phyloP scores from a whole-genome alignment of 2,797 vertebrate genomes.

The Hippoglossus hippoglossus region DNA sequence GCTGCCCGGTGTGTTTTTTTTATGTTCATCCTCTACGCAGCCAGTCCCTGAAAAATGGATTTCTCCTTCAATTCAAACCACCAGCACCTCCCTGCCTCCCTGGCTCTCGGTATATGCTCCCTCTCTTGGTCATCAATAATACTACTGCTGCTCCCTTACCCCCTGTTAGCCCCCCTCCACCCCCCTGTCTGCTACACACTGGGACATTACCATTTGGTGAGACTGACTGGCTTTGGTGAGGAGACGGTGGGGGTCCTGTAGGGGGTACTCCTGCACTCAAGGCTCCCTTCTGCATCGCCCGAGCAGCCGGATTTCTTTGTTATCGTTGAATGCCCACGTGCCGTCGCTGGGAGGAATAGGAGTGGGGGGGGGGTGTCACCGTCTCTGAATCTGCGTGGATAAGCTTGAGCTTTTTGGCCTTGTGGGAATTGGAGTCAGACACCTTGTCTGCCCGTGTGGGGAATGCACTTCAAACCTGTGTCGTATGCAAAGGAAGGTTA shows the following conservation, averaged over 20 bases:
- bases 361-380: constrained; percentile 6
- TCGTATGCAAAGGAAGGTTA: constrained; percentile 18
- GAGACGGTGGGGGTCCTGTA: constrained; percentile 75
- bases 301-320: constrained; percentile 65
- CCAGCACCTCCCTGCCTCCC: constrained; percentile 1
- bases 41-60: constrained; percentile 8
- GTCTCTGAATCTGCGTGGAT: constrained; percentile 34
- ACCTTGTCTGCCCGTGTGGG: neutral
- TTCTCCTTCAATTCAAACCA: constrained; percentile 6
- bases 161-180: constrained; percentile 57
- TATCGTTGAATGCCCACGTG: constrained; percentile 62
- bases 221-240: constrained; percentile 78
- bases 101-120: constrained; percentile 48
- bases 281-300: constrained; percentile 45
- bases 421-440: constrained; percentile 36
- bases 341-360: constrained; percentile 37
- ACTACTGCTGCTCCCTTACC: constrained; percentile 63
- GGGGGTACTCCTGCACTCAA: constrained; percentile 75
- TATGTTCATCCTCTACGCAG: neutral
- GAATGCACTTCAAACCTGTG: constrained; percentile 1
- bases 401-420: constrained; percentile 56
- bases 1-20: neutral
- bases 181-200: constrained; percentile 70
- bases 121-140: constrained; percentile 69
- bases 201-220: constrained; percentile 83